Conservation (phyloP, 2,888 invertebrate species). For the Drosophila meridionalis region DNA sequence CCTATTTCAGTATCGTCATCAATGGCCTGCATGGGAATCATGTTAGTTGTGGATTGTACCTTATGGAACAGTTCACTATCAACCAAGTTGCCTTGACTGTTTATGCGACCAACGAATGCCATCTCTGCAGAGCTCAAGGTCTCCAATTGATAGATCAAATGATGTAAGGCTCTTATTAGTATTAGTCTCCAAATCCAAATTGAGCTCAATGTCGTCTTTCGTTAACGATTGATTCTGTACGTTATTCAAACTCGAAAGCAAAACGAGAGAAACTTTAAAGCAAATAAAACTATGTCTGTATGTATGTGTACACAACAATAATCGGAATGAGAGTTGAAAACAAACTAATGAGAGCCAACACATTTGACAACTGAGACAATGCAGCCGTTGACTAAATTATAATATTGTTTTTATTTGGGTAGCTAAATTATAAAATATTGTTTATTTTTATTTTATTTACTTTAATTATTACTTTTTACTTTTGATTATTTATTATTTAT, state of each 20-base stretch:
- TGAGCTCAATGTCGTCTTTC: conserved; percentile 1
- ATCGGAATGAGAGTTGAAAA: conserved; percentile 41
- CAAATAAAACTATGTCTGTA: conserved; percentile 51
- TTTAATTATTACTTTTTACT: no score
- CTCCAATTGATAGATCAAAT: background rate
- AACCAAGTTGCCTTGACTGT: conserved; percentile 34
- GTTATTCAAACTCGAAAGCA: conserved; percentile 26
- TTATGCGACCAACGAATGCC: conserved; percentile 68
- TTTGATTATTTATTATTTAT: no score
- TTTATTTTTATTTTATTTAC: no score
- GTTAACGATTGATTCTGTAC: conserved; percentile 14
- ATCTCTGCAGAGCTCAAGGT: conserved; percentile 22
- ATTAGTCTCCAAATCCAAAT: conserved; percentile 12
- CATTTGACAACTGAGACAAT: conserved; percentile 17
- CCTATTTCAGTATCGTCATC: background rate
- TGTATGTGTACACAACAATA: conserved; percentile 48
- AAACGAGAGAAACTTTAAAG: conserved; percentile 42
- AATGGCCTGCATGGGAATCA: background rate
- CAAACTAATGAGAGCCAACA: rapidly evolving
- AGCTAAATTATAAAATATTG: no score
- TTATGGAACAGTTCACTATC: conserved; percentile 35
- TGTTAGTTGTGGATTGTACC: conserved; percentile 5
- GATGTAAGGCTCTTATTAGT: background rate
- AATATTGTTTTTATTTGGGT: background rate
- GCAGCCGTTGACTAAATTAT: background rate